A percentile compares a stretch with the other conserved stretches of the same genome.
phyloP scores from a whole-genome alignment of 2,888 invertebrate species.

The Microdon myrmicae region DNA sequence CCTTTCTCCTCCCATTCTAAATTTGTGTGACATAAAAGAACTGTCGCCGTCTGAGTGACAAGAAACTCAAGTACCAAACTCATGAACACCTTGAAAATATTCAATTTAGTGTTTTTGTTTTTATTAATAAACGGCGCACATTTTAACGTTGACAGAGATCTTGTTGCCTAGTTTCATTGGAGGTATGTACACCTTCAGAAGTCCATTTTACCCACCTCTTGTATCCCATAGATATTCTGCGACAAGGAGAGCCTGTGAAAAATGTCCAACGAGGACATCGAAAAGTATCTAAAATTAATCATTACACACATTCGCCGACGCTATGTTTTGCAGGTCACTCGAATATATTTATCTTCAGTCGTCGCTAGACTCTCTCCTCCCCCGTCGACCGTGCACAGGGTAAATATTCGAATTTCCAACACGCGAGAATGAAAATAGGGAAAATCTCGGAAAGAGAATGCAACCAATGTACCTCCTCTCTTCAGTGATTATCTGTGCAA shows the following conservation, averaged over 20 bases:
- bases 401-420: conserved; percentile 1
- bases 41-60: no score
- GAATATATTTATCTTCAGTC: conserved; percentile 23
- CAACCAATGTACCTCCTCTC: neutral
- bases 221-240: neutral
- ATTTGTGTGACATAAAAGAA: conserved; percentile 24
- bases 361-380: neutral
- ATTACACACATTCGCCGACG: conserved; percentile 28
- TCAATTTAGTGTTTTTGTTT: conserved; percentile 9
- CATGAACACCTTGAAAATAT: conserved; percentile 21
- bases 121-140: conserved; percentile 21
- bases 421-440: no score
- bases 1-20: conserved; percentile 5
- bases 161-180: conserved; percentile 36
- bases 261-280: conserved; percentile 16
- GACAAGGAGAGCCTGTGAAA: conserved; percentile 1
- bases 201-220: neutral
- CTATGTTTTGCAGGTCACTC: conserved; percentile 14
- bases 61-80: conserved; percentile 30
- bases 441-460: neutral
- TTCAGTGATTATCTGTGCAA: neutral
- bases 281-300: conserved; percentile 36
- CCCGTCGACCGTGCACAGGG: neutral
- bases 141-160: conserved; percentile 7
- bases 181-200: conserved; percentile 26